Evolutionary conservation across 53 echinoderm and acorn worm genomes (phyloP).

Genomic region (Mesocentrotus franciscanus): DNA sequence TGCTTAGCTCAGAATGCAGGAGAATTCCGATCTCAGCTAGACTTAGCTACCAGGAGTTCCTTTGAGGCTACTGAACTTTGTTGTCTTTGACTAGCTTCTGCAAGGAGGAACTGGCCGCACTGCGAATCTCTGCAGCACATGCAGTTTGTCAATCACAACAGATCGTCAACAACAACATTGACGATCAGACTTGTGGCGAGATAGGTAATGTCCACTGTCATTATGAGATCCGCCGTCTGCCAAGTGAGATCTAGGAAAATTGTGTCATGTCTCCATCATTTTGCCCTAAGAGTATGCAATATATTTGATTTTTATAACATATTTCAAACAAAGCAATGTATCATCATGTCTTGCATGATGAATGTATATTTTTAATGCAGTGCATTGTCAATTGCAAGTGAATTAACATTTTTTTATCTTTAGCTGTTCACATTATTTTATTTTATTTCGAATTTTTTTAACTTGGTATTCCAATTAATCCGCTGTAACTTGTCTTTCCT

Average conservation of each 20-base stretch:
- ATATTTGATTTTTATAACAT: background rate
- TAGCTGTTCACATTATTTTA: too few relatives aligned
- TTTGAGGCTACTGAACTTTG: slow-evolving; percentile 41
- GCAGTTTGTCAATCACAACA: background rate
- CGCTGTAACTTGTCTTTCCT: background rate
- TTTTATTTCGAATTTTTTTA: too few relatives aligned
- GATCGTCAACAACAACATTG: background rate
- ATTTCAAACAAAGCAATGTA: background rate
- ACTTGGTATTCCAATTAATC: background rate
- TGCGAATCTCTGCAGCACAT: slow-evolving; percentile 10
- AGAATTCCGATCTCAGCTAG: slow-evolving; percentile 60
- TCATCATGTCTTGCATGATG: background rate
- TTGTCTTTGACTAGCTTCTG: background rate
- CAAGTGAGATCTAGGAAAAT: background rate
- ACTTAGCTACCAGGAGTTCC: slow-evolving; percentile 64
- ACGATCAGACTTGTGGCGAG: background rate
- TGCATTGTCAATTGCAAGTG: too few relatives aligned
- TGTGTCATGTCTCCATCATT: background rate
- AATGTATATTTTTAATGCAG: background rate
- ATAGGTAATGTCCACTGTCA: background rate
- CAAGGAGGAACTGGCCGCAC: background rate
- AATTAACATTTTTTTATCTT: too few relatives aligned
- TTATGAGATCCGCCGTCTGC: background rate
- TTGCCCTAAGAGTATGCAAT: background rate
- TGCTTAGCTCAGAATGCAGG: slow-evolving; percentile 38